Percentiles rank a stretch among this genome's conserved stretches.
phyloP scores from a whole-genome alignment of 2,888 invertebrate genomes.

The Saturnia japonica region DNA sequence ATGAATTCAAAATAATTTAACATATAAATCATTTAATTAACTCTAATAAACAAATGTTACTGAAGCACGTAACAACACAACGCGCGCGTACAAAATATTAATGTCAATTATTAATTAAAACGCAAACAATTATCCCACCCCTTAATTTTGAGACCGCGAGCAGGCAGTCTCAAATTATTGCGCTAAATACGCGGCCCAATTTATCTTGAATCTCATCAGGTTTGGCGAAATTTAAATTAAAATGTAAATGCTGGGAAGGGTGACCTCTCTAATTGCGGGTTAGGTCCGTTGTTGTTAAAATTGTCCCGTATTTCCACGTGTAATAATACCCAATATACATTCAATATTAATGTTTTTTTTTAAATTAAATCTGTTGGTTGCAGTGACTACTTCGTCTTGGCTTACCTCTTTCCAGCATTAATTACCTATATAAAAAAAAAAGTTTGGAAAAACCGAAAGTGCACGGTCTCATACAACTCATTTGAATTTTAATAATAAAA shows the following conservation, averaged over 20 bases:
- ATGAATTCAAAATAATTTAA: constrained; percentile 5
- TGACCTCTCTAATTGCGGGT: constrained; percentile 73
- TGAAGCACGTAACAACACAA: constrained; percentile 23
- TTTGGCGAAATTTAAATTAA: constrained; percentile 78
- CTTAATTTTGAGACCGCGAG: constrained; percentile 66
- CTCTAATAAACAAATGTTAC: constrained; percentile 11
- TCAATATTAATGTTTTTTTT: neutral
- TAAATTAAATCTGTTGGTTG: neutral
- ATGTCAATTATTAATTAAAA: constrained; percentile 74
- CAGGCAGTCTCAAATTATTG: constrained; percentile 69
- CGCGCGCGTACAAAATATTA: constrained; percentile 53
- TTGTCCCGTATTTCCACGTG: constrained; percentile 43
- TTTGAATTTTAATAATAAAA: no score
- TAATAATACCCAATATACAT: constrained; percentile 27
- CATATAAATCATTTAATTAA: constrained; percentile 2
- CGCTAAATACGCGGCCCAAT: constrained; percentile 74
- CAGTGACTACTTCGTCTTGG: neutral
- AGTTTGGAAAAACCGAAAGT: no score
- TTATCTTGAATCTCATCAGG: constrained; percentile 79
- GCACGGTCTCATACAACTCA: no score
- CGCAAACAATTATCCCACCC: constrained; percentile 71
- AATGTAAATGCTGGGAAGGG: constrained; percentile 77
- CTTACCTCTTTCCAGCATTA: no score
- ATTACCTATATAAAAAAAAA: no score
- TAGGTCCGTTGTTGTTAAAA: constrained; percentile 65